Conservation (phyloP, 2,797 vertebrate species). For the Danio aesculapii region DNA sequence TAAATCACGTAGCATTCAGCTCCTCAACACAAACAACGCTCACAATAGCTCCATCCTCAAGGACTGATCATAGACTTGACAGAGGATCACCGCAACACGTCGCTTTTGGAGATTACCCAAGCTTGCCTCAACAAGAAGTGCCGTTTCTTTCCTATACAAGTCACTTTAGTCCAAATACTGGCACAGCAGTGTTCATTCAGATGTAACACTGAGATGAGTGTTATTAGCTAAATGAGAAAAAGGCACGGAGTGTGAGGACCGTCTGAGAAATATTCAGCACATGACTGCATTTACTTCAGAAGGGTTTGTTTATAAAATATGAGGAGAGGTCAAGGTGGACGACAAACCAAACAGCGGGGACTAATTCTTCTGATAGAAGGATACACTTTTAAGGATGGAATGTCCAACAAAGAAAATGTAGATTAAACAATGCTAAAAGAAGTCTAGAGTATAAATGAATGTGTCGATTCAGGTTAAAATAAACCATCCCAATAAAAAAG, state of each 20-base stretch:
- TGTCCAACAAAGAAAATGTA: conserved; percentile 25
- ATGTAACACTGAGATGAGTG: conserved; percentile 39
- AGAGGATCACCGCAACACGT: neutral
- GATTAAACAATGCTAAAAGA: conserved; percentile 56
- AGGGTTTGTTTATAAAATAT: conserved; percentile 55
- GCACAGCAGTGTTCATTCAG: conserved; percentile 42
- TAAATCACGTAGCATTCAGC: neutral
- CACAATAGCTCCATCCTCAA: neutral
- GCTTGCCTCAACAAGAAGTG: conserved; percentile 41
- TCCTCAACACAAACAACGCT: neutral
- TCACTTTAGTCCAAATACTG: conserved; percentile 38
- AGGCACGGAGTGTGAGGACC: conserved; percentile 27
- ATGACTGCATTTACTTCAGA: conserved; percentile 50
- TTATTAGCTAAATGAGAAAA: conserved; percentile 48
- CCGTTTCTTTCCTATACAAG: conserved; percentile 50
- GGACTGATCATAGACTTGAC: neutral
- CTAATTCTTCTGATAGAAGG: conserved; percentile 49
- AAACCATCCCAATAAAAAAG: neutral
- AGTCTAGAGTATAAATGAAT: neutral
- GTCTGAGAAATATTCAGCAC: conserved; percentile 44
- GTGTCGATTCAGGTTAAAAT: neutral
- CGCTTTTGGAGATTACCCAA: neutral
- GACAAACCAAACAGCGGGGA: conserved; percentile 41
- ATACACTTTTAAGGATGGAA: conserved; percentile 50
- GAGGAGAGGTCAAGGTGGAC: conserved; percentile 17